Evolutionary conservation across 2,797 vertebrate genomes (phyloP).

Genomic region (Ptychadena robeensis): DNA sequence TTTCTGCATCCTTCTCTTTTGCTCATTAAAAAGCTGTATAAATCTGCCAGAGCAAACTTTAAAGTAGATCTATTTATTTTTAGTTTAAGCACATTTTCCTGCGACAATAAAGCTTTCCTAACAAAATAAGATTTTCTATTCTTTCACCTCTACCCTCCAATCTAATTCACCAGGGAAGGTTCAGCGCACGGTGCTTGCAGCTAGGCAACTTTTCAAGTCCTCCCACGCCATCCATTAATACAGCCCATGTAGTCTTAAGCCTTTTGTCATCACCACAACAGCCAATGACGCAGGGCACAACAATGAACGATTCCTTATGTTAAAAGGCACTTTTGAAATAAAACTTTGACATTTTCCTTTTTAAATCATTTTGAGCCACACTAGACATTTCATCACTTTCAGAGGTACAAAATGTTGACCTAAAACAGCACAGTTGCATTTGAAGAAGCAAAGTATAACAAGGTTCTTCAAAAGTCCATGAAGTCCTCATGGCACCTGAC

Average conservation of each 20-base stretch:
- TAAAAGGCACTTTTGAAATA: slow-evolving; percentile 34
- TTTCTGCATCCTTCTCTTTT: too few species aligned
- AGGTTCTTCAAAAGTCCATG: neutral
- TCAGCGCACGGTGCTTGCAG: slow-evolving; percentile 9
- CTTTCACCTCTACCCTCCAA: slow-evolving; percentile 14
- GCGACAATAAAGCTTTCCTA: slow-evolving; percentile 15
- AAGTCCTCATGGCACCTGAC: neutral
- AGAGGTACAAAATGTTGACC: neutral
- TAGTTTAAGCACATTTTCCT: slow-evolving; percentile 8
- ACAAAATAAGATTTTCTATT: slow-evolving; percentile 41
- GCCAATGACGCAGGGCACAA: slow-evolving; percentile 36
- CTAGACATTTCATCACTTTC: too few species aligned
- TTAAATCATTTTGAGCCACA: slow-evolving; percentile 9
- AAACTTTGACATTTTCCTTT: neutral
- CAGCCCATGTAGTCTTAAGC: slow-evolving; percentile 23
- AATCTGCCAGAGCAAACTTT: neutral
- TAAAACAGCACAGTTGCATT: neutral
- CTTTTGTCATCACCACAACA: slow-evolving; percentile 31
- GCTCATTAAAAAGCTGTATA: neutral
- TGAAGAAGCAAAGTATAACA: neutral
- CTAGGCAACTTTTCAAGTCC: slow-evolving; percentile 29
- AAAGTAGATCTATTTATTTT: neutral
- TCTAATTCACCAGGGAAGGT: slow-evolving; percentile 11
- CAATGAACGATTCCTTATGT: slow-evolving; percentile 31
- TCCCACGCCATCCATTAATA: slow-evolving; percentile 52